A percentile compares a stretch with the other conserved stretches of the same genome.
Conservation (phyloP, 2,113 vertebrate species). For the Lontra canadensis region DNA sequence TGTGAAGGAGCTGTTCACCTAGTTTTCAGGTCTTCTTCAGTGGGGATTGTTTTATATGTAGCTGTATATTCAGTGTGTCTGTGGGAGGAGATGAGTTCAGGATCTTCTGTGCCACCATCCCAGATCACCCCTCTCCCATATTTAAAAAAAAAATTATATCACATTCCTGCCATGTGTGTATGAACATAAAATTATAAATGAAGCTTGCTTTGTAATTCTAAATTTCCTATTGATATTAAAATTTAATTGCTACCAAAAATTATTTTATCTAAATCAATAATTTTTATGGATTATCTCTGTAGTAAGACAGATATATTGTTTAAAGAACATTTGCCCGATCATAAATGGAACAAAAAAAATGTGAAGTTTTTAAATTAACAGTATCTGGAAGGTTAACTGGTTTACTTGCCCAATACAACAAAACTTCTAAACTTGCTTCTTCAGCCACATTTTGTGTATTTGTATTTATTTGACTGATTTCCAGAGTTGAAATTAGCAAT, state of each 20-base stretch:
- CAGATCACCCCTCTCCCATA: neutral
- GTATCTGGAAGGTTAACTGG: neutral
- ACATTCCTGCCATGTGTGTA: neutral
- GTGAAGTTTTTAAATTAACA: slow-evolving; percentile 32
- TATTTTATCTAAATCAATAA: slow-evolving; percentile 4
- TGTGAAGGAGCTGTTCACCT: neutral
- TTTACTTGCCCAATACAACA: neutral
- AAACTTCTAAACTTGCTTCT: slow-evolving; percentile 56
- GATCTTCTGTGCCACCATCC: neutral
- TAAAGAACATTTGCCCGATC: slow-evolving; percentile 11
- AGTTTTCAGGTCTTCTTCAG: neutral
- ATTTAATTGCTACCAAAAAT: neutral
- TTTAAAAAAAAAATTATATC: slow-evolving; percentile 26
- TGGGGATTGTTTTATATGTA: neutral
- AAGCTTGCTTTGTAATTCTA: slow-evolving; percentile 16
- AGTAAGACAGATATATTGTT: neutral
- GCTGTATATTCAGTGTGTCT: neutral
- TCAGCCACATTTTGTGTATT: slow-evolving; percentile 38
- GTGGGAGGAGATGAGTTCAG: neutral
- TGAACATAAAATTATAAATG: slow-evolving; percentile 51
- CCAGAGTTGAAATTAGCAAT: slow-evolving; percentile 72
- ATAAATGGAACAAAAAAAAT: slow-evolving; percentile 11
- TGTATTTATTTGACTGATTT: slow-evolving; percentile 74
- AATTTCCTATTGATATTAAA: slow-evolving; percentile 49
- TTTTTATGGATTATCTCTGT: neutral